These are phyloP conservation scores for Drosophila arizonae DNA, from an alignment of 1,140 invertebrate genomes.

Conservation along the genomic window DNA sequence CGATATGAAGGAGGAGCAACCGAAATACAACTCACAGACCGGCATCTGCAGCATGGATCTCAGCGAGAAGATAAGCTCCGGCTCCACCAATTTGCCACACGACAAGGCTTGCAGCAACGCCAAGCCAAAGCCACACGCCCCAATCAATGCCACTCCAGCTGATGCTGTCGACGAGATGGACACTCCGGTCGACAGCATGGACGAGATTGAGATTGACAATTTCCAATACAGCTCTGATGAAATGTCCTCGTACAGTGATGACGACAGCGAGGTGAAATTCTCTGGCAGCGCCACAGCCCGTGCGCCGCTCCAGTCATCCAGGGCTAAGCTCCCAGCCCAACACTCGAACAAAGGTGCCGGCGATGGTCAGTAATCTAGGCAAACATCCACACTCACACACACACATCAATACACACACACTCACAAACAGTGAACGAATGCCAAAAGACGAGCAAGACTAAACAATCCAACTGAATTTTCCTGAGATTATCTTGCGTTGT, in stretches of 20 bases:
- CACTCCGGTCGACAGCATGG: constrained; percentile 58
- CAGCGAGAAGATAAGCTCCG: constrained; percentile 1
- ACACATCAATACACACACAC: too few relatives aligned
- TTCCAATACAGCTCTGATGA: constrained; percentile 68
- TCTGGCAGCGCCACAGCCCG: constrained; percentile 46
- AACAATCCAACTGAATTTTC: constrained; percentile 25
- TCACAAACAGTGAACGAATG: neutral
- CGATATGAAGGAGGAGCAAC: constrained; percentile 41
- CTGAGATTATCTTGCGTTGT: constrained; percentile 12
- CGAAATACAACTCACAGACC: constrained; percentile 12
- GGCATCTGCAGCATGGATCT: constrained; percentile 2
- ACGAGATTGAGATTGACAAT: constrained; percentile 62
- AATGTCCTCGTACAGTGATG: constrained; percentile 62
- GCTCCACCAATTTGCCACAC: neutral
- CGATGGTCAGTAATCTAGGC: constrained; percentile 53
- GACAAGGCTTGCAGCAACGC: neutral
- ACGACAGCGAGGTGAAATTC: constrained; percentile 48
- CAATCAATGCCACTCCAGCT: neutral
- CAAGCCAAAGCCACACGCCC: constrained; percentile 9
- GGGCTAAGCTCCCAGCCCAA: neutral
- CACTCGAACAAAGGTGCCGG: constrained; percentile 63
- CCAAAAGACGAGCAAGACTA: neutral
- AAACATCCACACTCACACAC: too few relatives aligned
- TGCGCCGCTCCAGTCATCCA: neutral
- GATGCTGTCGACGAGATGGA: constrained; percentile 41